phyloP scores from a whole-genome alignment of 2,888 invertebrate genomes.

The Imbricaverruca yamaguchii region DNA sequence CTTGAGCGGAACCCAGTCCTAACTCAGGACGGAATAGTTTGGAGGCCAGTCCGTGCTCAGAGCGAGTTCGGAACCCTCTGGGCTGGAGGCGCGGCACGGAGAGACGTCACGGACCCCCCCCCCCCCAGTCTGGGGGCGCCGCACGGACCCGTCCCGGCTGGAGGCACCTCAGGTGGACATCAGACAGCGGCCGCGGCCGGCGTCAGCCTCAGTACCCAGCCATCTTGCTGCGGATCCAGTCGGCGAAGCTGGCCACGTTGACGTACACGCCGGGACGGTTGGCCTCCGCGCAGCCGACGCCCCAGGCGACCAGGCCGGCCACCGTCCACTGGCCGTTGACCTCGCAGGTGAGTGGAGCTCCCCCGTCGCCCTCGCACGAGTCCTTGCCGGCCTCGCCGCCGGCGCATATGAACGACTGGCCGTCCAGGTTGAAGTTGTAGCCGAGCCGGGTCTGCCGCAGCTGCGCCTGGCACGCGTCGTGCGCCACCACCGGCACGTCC shows the following conservation, averaged over 20 bases:
- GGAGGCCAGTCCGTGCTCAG: too few relatives aligned
- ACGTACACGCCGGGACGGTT: conserved; percentile 71
- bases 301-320: conserved; percentile 64
- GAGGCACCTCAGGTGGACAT: too few relatives aligned
- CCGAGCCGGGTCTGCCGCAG: conserved; percentile 60
- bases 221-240: conserved; percentile 51
- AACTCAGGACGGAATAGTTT: too few relatives aligned
- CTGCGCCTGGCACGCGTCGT: conserved; percentile 56
- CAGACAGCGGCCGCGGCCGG: too few relatives aligned
- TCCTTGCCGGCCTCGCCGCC: conserved; percentile 69
- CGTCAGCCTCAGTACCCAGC: not conserved
- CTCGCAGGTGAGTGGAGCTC: conserved; percentile 60
- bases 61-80: too few relatives aligned
- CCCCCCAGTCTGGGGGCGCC: too few relatives aligned
- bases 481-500: conserved; percentile 60
- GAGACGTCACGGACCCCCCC: too few relatives aligned
- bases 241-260: conserved; percentile 57
- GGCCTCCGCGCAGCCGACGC: conserved; percentile 59
- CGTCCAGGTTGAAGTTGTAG: conserved; percentile 53
- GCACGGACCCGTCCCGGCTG: too few relatives aligned
- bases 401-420: conserved; percentile 64
- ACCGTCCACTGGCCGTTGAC: conserved; percentile 52
- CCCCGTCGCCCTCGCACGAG: conserved; percentile 71
- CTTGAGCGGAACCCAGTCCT: too few relatives aligned
- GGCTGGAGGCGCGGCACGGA: too few relatives aligned